Evolutionary conservation across 2,888 invertebrate genomes (phyloP).

Genomic region (Conistra vaccinii): DNA sequence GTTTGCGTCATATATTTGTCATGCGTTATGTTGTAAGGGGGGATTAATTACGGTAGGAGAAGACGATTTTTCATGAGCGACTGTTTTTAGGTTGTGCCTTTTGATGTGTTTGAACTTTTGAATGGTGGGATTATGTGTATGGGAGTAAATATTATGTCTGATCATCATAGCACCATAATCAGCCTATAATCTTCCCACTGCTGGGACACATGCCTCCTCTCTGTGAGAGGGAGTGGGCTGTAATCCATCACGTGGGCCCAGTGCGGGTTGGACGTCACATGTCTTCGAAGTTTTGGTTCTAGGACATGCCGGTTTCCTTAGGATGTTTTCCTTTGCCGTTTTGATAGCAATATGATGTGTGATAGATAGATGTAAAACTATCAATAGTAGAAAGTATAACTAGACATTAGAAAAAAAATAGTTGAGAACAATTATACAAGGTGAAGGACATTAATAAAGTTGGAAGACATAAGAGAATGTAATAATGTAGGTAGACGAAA

Average conservation of each 20-base stretch:
- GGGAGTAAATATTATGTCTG: not conserved
- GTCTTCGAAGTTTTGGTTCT: too few relatives aligned
- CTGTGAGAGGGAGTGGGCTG: too few relatives aligned
- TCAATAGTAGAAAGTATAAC: not conserved
- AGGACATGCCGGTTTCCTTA: too few relatives aligned
- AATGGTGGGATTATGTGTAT: not conserved
- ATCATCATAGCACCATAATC: too few relatives aligned
- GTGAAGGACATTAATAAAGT: not conserved
- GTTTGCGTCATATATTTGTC: slow-evolving; percentile 44
- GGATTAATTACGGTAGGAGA: slow-evolving; percentile 29
- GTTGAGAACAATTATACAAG: not conserved
- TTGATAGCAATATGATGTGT: too few relatives aligned
- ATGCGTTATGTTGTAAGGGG: slow-evolving; percentile 15
- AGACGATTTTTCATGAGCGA: slow-evolving; percentile 24
- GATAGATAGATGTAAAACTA: too few relatives aligned
- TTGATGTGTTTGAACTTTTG: not conserved
- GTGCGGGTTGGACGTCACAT: too few relatives aligned
- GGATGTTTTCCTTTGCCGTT: too few relatives aligned
- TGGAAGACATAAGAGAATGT: too few relatives aligned
- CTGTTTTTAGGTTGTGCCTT: not conserved
- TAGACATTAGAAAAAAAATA: not conserved
- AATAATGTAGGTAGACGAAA: not conserved
- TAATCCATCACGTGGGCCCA: too few relatives aligned
- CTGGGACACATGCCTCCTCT: too few relatives aligned
- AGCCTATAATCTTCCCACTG: too few relatives aligned